Conservation (phyloP, 2,113 vertebrate species). For the Condylura cristata region DNA sequence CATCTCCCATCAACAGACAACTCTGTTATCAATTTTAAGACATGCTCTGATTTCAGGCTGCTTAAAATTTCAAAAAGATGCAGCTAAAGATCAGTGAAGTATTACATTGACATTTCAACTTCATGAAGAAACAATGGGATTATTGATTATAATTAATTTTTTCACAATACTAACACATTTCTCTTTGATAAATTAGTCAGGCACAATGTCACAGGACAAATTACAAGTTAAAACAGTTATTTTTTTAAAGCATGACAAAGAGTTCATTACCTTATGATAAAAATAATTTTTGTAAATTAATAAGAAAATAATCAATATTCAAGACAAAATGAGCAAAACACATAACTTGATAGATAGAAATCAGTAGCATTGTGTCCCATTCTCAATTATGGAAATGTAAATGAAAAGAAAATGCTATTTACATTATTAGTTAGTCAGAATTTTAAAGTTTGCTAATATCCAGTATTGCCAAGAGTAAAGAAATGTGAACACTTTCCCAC, state of each 20-base stretch:
- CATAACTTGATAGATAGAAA: not conserved
- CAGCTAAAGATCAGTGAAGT: not conserved
- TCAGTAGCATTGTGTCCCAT: not conserved
- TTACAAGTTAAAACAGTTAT: not conserved
- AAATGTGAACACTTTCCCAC: not conserved
- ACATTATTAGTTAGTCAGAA: not conserved
- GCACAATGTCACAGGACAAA: not conserved
- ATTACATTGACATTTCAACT: not conserved
- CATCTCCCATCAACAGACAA: not conserved
- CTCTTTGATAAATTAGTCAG: not conserved
- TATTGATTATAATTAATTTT: not conserved
- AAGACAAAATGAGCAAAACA: not conserved
- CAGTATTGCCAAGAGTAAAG: not conserved
- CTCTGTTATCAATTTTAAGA: not conserved
- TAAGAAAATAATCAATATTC: not conserved
- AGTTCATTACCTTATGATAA: not conserved
- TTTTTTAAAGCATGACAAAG: constrained; percentile 10
- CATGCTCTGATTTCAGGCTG: not conserved
- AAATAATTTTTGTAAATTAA: not conserved
- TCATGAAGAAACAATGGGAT: not conserved
- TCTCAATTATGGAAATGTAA: not conserved
- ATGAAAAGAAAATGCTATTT: not conserved
- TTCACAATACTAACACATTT: not conserved
- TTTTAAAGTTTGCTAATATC: not conserved
- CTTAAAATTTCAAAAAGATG: not conserved